These are phyloP conservation scores for Henricia sp. DNA, from an alignment of 53 echinoderm and acorn worm species.

Conservation along the genomic window DNA sequence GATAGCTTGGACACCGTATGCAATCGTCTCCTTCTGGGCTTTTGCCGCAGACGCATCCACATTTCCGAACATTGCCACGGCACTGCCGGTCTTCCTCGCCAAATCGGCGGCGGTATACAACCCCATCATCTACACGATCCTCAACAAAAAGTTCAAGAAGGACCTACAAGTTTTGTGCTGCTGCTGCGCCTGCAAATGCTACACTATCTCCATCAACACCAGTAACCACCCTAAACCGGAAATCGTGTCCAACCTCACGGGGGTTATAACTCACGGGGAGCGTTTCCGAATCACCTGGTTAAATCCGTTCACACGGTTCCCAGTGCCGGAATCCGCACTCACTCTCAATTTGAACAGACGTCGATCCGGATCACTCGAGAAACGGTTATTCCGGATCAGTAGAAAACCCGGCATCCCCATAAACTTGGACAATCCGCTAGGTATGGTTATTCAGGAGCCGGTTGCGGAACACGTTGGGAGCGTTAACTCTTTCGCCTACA, in stretches of 20 bases:
- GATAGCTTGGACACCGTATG: slow-evolving; percentile 80
- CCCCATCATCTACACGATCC: slow-evolving; percentile 73
- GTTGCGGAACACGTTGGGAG: no score
- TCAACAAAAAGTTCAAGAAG: slow-evolving; percentile 73
- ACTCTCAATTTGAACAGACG: no score
- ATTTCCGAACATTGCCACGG: neutral
- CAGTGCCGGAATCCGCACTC: neutral
- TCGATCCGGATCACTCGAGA: no score
- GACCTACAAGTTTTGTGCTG: slow-evolving; percentile 51
- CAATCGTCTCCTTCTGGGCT: slow-evolving; percentile 56
- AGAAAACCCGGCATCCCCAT: neutral
- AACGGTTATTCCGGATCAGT: neutral
- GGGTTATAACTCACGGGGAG: no score
- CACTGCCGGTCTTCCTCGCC: slow-evolving; percentile 59
- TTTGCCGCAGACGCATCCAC: neutral
- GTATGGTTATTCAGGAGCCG: slow-evolving; percentile 5
- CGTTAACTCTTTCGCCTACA: neutral
- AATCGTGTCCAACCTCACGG: neutral
- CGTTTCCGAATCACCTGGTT: neutral
- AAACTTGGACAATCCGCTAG: neutral
- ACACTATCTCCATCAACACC: slow-evolving; percentile 52
- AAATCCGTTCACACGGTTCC: neutral
- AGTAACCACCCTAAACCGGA: neutral
- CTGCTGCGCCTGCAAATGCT: slow-evolving; percentile 80
- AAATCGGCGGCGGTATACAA: slow-evolving; percentile 74